A percentile compares a stretch with the other conserved stretches of the same genome.
Evolutionary conservation across 2,888 invertebrate species (phyloP).

Genomic region (Drosophila multiciliata): DNA sequence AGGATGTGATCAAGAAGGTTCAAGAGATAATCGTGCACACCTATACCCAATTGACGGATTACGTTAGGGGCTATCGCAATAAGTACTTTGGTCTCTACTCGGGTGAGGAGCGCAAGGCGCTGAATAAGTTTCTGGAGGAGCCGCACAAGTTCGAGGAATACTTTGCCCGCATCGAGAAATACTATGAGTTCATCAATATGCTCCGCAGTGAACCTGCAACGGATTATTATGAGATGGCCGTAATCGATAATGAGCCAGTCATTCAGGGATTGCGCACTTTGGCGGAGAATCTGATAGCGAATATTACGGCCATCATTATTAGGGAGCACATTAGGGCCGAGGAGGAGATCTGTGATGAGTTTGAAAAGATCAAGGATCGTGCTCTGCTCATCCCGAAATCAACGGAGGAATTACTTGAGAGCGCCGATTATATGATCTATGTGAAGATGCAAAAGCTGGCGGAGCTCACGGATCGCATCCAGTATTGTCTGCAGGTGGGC

Average conservation of each 20-base stretch:
- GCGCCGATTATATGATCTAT: constrained; percentile 92
- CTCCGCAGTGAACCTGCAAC: constrained; percentile 88
- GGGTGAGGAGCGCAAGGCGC: constrained; percentile 85
- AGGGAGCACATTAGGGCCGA: constrained; percentile 88
- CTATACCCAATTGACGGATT: constrained; percentile 87
- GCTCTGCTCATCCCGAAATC: constrained; percentile 91
- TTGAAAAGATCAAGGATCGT: constrained; percentile 89
- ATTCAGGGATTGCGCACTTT: constrained; percentile 87
- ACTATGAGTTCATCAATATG: constrained; percentile 87
- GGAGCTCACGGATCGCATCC: constrained; percentile 89
- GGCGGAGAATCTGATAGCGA: constrained; percentile 87
- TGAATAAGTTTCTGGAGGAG: constrained; percentile 86
- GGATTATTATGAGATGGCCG: constrained; percentile 89
- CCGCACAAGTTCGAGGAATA: constrained; percentile 87
- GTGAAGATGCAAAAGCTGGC: constrained; percentile 91
- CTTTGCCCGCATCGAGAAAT: constrained; percentile 87
- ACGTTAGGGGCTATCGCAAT: constrained; percentile 86
- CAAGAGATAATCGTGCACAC: constrained; percentile 86
- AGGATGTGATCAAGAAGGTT: constrained; percentile 86
- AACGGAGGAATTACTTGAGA: constrained; percentile 92
- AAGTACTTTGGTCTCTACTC: constrained; percentile 87
- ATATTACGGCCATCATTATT: constrained; percentile 88
- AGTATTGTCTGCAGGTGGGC: constrained; percentile 87
- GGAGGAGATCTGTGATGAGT: constrained; percentile 89
- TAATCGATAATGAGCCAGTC: constrained; percentile 88